Conservation (phyloP, 2,888 invertebrate species). For the Xanthorhoe spadicearia region DNA sequence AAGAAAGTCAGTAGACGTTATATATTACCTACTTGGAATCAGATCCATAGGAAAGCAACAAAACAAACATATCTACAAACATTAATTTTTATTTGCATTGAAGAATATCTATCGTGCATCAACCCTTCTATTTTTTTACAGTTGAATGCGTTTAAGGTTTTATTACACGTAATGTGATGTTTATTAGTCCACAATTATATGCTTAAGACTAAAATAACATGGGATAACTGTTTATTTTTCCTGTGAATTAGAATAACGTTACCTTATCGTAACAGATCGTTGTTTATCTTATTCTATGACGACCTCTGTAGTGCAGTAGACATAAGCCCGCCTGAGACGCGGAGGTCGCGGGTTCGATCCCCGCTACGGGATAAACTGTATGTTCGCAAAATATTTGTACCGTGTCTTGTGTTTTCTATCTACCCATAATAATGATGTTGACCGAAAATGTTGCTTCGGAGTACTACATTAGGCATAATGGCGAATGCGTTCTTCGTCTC, state of each 20-base stretch:
- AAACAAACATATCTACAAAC: too few species aligned
- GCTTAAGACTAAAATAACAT: slow-evolving; percentile 12
- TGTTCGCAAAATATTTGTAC: too few species aligned
- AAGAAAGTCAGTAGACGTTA: too few species aligned
- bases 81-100: neutral
- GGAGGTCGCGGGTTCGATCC: too few species aligned
- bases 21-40: too few species aligned
- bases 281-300: too few species aligned
- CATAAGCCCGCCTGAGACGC: too few species aligned
- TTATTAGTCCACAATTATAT: slow-evolving; percentile 25
- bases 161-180: slow-evolving; percentile 41
- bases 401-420: too few species aligned
- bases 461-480: slow-evolving; percentile 57
- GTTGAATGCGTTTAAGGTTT: slow-evolving; percentile 49
- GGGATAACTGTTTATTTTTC: neutral
- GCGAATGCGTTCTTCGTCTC: slow-evolving; percentile 62
- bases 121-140: slow-evolving; percentile 41
- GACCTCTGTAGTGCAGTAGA: too few species aligned
- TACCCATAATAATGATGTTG: neutral
- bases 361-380: too few species aligned
- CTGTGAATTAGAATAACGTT: neutral
- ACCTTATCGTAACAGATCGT: neutral
- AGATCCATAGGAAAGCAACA: neutral
- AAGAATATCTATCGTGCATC: slow-evolving; percentile 2
- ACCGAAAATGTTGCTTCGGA: neutral